These are phyloP conservation scores for Gastracanthus pulcherrimus DNA, from an alignment of 2,888 invertebrate genomes.

Conservation along the genomic window DNA sequence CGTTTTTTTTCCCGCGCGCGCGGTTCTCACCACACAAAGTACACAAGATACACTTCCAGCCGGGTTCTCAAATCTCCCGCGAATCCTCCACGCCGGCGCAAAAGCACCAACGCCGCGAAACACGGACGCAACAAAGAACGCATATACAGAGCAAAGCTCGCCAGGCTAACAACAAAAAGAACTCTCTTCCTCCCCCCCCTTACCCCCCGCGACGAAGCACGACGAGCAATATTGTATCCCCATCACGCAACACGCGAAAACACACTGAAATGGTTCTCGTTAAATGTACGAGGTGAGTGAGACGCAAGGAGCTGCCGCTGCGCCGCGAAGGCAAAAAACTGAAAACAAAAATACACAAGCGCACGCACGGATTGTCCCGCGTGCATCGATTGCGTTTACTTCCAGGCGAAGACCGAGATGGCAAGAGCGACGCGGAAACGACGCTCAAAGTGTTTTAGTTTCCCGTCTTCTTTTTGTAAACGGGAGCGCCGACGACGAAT, in stretches of 20 bases:
- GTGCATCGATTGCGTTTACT: conserved; percentile 39
- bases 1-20: not conserved
- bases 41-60: conserved; percentile 18
- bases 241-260: too few relatives aligned
- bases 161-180: not conserved
- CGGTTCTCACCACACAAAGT: not conserved
- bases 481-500: not conserved
- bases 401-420: not conserved
- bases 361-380: not conserved
- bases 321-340: not conserved
- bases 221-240: conserved; percentile 35
- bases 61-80: not conserved
- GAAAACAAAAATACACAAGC: not conserved
- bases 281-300: conserved; percentile 46
- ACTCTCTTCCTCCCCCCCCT: conserved; percentile 24
- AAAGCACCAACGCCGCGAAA: not conserved
- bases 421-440: not conserved
- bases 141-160: not conserved
- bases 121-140: not conserved
- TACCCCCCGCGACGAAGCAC: not conserved
- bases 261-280: conserved; percentile 17
- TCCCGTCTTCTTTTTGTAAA: not conserved
- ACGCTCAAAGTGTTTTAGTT: conserved; percentile 32
- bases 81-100: not conserved
- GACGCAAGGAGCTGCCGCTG: conserved; percentile 35